phyloP scores from a whole-genome alignment of 1,140 invertebrate genomes.

The Pseudomyrmex pallidus region DNA sequence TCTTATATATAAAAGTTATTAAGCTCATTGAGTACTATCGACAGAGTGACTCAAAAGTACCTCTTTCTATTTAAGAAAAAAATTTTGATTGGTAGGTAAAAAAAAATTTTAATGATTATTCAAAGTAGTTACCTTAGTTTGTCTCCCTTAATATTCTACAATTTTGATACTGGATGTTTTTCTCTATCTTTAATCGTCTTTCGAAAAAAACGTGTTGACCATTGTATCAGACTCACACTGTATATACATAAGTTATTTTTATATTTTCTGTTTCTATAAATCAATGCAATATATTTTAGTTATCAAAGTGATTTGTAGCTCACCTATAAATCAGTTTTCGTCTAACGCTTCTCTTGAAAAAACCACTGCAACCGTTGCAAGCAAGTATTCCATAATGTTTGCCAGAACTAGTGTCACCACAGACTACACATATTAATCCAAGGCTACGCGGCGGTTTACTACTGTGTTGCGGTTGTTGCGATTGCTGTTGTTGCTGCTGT shows the following conservation, averaged over 20 bases:
- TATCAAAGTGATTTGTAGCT: constrained; percentile 47
- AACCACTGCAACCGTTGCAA: constrained; percentile 99
- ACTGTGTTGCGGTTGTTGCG: constrained; percentile 76
- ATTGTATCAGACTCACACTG: not conserved
- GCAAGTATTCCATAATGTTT: constrained; percentile 99
- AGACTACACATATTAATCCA: constrained; percentile 96
- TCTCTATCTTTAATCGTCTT: not conserved
- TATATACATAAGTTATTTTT: not conserved
- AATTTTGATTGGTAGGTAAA: too few species aligned
- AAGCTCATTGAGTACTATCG: too few species aligned
- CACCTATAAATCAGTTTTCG: constrained; percentile 99
- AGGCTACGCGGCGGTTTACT: constrained; percentile 84
- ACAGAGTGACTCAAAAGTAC: too few species aligned
- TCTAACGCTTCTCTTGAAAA: constrained; percentile 98
- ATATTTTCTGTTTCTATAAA: not conserved
- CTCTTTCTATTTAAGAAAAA: too few species aligned
- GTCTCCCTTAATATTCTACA: too few species aligned
- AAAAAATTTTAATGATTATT: too few species aligned
- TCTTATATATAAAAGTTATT: too few species aligned
- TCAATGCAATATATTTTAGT: not conserved
- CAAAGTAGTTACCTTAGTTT: too few species aligned
- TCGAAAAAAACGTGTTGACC: too few species aligned
- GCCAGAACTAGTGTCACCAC: constrained; percentile 98
- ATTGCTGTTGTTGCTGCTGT: constrained; percentile 73
- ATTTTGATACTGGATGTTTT: too few species aligned